Evolutionary conservation across 2,888 invertebrate genomes (phyloP), one percentile per base, ranked within the genome.

Genomic region (Cordilura impudica): DNA sequence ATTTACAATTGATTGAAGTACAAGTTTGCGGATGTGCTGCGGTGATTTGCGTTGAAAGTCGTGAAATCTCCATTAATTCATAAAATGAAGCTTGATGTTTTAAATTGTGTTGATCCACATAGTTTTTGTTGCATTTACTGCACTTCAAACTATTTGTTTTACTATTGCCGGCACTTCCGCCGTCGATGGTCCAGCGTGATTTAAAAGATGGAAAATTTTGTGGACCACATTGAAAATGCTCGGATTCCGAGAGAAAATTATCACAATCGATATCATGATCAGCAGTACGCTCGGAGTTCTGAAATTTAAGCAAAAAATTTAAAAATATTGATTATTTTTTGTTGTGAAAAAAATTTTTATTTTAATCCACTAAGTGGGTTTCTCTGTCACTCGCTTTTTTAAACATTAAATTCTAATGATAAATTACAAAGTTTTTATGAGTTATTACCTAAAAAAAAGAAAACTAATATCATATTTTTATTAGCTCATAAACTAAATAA

Each of bases 231-330:
- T 87, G 86, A 82, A 87, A 87, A 72, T 86, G 84, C 29, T 89
- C 88, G 6, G 88, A 86, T 67, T 88, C 88, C 4, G 88, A 88
- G 14, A 88, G 83, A 47, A 88, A 88, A 70, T 88, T 84, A 60
- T 89, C 87, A 12, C 83, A 86, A 78, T 89, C 89, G 29, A 85
- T 83, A 19, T 89, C 87, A 65, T 86, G 85, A 31, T 87, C 88
- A 1, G 88, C 87, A 0, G 87, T 86, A 39, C 88, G 88, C 81
- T 89, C 89, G 21, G 88, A 86, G 26, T 88, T 87, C 89, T 89
- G 56, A 2, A 51, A 70, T 16, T 0, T 12, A 63, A 43, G 5
- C n/a, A 49, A 19, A 49, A 49, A 18, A 14, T 16, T 12, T 8
- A 14, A 19, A 6, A 10, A 31, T 31, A 10, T 10, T 31, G 1